These are phyloP conservation scores for Rhea americana DNA, from an alignment of 2,113 vertebrate species.

Conservation along the genomic window DNA sequence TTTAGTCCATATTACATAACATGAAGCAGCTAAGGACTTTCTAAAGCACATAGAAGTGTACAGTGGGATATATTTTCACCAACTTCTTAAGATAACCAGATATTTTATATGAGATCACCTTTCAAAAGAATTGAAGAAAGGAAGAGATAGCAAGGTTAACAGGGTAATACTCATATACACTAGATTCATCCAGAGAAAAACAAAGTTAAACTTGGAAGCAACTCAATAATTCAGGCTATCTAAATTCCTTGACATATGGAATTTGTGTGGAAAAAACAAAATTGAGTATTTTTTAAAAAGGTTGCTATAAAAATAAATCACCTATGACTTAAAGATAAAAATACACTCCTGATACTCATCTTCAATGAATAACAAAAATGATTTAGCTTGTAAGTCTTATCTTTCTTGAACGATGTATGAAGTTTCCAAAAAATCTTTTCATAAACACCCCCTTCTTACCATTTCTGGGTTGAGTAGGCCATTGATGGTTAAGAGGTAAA, in stretches of 20 bases:
- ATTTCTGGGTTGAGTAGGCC: background rate
- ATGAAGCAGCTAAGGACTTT: background rate
- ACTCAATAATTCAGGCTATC: background rate
- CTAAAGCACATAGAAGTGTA: background rate
- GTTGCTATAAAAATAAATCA: background rate
- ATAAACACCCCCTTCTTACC: background rate
- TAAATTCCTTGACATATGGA: background rate
- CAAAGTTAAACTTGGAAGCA: background rate
- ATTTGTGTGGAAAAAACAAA: background rate
- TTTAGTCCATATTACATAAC: background rate
- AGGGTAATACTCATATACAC: fast-evolving
- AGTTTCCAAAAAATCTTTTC: background rate
- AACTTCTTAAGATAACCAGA: background rate
- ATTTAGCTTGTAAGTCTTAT: background rate
- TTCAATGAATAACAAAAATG: background rate
- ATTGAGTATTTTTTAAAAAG: background rate
- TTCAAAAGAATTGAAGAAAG: background rate
- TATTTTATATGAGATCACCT: background rate
- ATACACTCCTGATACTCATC: background rate
- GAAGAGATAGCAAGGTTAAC: background rate
- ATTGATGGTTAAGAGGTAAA: background rate
- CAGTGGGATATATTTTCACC: background rate
- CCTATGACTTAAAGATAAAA: background rate
- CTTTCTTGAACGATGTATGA: background rate
- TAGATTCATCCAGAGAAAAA: background rate